Evolutionary conservation across 2,113 vertebrate species (phyloP), one percentile per base, ranked within the genome.

Genomic region (Cnemophilus loriae): DNA sequence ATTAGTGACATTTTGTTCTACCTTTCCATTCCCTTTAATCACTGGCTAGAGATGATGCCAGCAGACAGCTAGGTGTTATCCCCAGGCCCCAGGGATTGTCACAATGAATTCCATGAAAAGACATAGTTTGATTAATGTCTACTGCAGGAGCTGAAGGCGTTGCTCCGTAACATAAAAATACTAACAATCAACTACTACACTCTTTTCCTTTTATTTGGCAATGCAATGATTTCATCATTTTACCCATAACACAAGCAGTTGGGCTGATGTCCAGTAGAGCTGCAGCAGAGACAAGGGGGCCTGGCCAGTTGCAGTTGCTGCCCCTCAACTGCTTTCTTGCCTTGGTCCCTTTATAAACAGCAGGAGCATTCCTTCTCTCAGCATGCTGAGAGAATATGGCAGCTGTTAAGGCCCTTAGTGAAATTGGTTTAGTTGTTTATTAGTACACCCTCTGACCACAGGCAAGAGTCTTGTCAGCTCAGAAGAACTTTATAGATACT

Each of bases 21-120:
- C 57, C 52, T 94, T 95, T 94, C 83, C 61, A 61, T 57, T 84
- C 46, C 33, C 53, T 95, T 92, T 95, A 95, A 84, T 95, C 56
- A 68, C 55, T 78, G 65, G 63, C 74, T 90, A 30, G 79, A 81
- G 75, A 65, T 74, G 60, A 94, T 92, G 74, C 76, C 85, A 96
- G 69, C 64, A 85, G 91, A 94, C 91, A 94, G 87, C 79, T 81
- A 28, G n/a, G 30, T 71, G 53, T 93, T 95, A 77, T 89, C 82
- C 59, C 32, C 68, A 67, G 82, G 89, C 87, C 47, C 41, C 33
- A 10, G 57, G 77, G 70, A n/a, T 77, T 93, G 91, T 97, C 93
- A 89, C 67, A 87, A 19, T 82, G 87, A 83, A 95, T 97, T 89
- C 75, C 74, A n/a, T 81, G 50, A 44, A 83, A 91, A 89, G 35